Base-by-base conservation (phyloP, 2,113 vertebrate species). In the Anguilla rostrata region DNA sequence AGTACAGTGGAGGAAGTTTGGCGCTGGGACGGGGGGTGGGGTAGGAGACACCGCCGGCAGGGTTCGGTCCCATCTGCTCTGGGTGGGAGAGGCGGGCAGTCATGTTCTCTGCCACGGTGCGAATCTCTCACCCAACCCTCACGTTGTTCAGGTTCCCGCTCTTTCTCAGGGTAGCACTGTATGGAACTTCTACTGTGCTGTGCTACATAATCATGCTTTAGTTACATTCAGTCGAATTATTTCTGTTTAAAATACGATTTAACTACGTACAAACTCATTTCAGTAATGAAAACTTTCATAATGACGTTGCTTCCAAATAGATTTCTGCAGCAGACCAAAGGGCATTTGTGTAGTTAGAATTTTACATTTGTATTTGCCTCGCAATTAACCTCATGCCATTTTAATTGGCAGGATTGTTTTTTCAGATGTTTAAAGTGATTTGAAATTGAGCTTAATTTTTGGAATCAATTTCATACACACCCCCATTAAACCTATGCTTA, bases 1-100 rank as follows among this genome's bases (percentile, higher is more conserved):
- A 89, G 90, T 95, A 95, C 94, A 95, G 92, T 94, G 93, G 29
- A 82, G 87, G 81, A 78, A 84, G 79, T 81, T 56, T 56, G 66
- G 83, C 56, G 84, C 39, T 63, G 78, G 1, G 39, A 39, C 53
- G 75, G 88, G 57, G 57, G 39, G 34, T 41, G 39, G 88, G n/a
- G 41, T 5, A 53, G 43, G 34, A 86, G 14, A 66, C 79, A 66
- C 78, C 85, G 39, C 80, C 49, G 84, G 90, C 85, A 87, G 84
- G 91, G 87, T 85, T 89, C 91, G 7, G 78, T 91, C 92, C 91
- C 79, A 87, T 92, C 91, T 90, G 88, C 84, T 86, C 0, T 1
- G 34, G 75, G 56, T 2, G 22, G 60, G 75, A 57, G 46, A 78
- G 82, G 39, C 49, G 20, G 11, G 29, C 83, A 49, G 5, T 53